Base-by-base conservation (phyloP, 2,113 vertebrate genomes). In the Lasiurus borealis region DNA sequence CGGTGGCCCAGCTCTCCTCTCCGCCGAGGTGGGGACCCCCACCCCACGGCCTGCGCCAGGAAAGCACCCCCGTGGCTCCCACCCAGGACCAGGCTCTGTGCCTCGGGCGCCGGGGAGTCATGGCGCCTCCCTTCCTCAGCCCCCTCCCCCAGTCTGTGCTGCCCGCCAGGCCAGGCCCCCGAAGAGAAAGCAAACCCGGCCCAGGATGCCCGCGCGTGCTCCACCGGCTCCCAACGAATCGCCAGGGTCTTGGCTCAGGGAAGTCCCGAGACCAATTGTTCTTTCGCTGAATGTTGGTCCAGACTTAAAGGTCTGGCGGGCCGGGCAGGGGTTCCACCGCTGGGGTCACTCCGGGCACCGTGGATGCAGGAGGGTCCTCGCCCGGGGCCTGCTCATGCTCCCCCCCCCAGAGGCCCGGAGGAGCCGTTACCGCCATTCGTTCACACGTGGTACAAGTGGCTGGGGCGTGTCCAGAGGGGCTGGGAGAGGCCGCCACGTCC, bases 121-220 rank as follows among this genome's bases (percentile, higher is more conserved):
- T 5, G 40, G 40, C 40, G 40, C 40, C 40, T 40, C 40, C 40
- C 40, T 40, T 5, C 40, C 40, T 40, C 40, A 40, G n/a, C 40
- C 40, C 40, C 40, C 40, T 3, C 3, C 40, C 40, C 40, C 40
- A 40, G n/a, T n/a, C 5, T 6, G 25, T 2, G 36, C 62, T 23
- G 34, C 62, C 50, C 5, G 8, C 2, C 15, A 48, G 15, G 57
- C 8, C 8, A 21, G 57, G 57, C 57, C n/a, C n/a, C 34, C 1
- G 12, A 25, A 48, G 44, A 80, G 92, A 25, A 90, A 92, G 83
- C 93, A 57, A 54, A 48, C 59, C 14, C 18, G 2, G 31, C 15
- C n/a, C 57, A 36, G 52, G 68, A 6, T 6, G 3, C 19, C n/a
- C 1, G 25, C 81, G 29, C 12, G 5, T 0, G 0, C 1, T n/a